Evolutionary conservation across 2,113 vertebrate species (phyloP).

Genomic region (Aphelocoma coerulescens): DNA sequence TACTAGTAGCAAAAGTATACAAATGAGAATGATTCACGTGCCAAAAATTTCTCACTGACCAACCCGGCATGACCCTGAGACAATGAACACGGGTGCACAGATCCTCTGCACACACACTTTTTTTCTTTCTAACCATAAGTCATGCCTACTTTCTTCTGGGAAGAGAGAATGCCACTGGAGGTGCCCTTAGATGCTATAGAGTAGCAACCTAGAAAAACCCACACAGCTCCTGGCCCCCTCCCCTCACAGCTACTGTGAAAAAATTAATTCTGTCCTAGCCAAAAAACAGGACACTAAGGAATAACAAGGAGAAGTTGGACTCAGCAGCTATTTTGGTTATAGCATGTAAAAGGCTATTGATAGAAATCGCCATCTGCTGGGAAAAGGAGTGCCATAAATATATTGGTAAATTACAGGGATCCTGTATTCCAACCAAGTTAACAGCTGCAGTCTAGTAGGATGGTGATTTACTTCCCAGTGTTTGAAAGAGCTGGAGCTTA

Average conservation of each 20-base stretch:
- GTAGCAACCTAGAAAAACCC: too few species aligned
- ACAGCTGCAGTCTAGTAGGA: neutral
- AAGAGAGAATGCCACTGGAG: neutral
- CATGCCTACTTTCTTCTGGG: neutral
- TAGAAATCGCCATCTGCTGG: neutral
- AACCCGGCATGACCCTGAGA: accelerated
- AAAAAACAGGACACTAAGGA: neutral
- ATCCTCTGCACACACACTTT: too few species aligned
- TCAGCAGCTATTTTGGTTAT: neutral
- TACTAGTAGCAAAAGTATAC: neutral
- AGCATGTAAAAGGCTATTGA: neutral
- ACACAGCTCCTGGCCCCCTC: neutral
- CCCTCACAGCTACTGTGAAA: neutral
- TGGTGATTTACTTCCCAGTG: neutral
- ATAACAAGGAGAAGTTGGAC: neutral
- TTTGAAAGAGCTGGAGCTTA: neutral
- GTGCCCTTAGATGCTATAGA: neutral
- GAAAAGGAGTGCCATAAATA: neutral
- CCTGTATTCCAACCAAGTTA: neutral
- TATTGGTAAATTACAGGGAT: neutral
- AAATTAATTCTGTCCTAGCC: neutral
- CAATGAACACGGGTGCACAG: neutral
- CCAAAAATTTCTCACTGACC: neutral
- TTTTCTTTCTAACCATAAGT: neutral
- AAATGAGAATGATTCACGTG: neutral